A percentile compares a stretch with the other conserved stretches of the same genome.
These are phyloP conservation scores for Platerodrilus igneus DNA, from an alignment of 2,888 invertebrate species.

Conservation along the genomic window DNA sequence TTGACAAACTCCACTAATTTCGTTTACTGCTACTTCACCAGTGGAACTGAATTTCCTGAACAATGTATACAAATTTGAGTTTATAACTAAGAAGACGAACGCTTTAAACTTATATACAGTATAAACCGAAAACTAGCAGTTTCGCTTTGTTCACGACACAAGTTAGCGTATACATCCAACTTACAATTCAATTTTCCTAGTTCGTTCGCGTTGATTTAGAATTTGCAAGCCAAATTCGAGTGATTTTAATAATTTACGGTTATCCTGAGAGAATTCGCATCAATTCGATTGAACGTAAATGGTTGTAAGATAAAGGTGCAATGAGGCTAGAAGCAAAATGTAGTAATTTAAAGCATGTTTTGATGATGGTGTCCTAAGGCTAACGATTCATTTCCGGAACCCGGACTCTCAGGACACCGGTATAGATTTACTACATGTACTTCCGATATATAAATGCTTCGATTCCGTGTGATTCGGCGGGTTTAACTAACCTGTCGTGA, in stretches of 20 bases:
- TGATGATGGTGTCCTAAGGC: slow-evolving; percentile 37
- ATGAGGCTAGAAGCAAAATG: slow-evolving; percentile 8
- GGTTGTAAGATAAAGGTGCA: slow-evolving; percentile 15
- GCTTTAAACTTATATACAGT: no score
- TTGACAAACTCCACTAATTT: no score
- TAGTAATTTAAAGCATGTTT: slow-evolving; percentile 37
- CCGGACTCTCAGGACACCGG: slow-evolving; percentile 32
- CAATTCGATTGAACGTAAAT: slow-evolving; percentile 20
- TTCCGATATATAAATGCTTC: slow-evolving; percentile 33
- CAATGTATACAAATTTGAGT: no score
- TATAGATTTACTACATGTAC: slow-evolving; percentile 37
- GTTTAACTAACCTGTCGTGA: slow-evolving; percentile 14
- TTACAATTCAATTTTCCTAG: no score
- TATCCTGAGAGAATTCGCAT: slow-evolving; percentile 10
- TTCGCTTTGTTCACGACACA: no score
- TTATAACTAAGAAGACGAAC: no score
- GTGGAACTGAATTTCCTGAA: no score
- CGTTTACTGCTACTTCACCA: no score
- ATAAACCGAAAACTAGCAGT: no score
- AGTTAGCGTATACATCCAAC: no score
- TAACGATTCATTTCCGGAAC: slow-evolving; percentile 41
- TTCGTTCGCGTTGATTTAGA: no score
- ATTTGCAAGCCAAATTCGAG: no score
- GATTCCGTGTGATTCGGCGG: slow-evolving; percentile 27
- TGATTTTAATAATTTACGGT: slow-evolving; percentile 12